These are phyloP conservation scores for Elaphurus davidianus DNA, from an alignment of 2,113 vertebrate genomes.

Conservation along the genomic window DNA sequence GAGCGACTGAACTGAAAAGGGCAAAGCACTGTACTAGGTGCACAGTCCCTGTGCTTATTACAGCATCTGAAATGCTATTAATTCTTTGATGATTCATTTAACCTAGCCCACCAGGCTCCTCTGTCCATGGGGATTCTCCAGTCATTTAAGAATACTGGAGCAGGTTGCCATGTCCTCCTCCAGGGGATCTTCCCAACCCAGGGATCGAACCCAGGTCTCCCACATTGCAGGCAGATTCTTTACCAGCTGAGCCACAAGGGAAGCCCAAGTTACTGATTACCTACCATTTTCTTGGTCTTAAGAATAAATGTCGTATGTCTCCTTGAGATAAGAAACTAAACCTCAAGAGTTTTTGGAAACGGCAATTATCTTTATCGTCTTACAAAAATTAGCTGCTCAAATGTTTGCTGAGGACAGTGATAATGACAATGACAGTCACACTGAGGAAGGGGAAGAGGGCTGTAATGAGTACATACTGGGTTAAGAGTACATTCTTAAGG, in stretches of 20 bases:
- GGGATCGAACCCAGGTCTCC: rapidly evolving
- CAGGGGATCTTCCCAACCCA: background rate
- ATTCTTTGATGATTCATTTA: background rate
- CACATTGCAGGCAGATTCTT: background rate
- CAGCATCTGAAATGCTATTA: background rate
- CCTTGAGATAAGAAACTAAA: background rate
- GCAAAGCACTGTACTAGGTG: background rate
- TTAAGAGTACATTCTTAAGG: background rate
- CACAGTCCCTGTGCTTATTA: background rate
- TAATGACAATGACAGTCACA: background rate
- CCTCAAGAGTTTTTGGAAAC: background rate
- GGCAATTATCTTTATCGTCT: background rate
- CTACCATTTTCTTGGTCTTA: background rate
- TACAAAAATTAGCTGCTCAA: background rate
- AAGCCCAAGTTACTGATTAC: background rate
- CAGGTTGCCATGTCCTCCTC: background rate
- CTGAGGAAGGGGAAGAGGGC: background rate
- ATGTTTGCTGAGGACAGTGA: background rate
- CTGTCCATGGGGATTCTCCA: background rate
- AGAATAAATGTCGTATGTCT: background rate
- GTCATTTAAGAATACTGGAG: background rate
- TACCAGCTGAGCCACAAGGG: background rate
- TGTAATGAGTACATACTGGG: background rate
- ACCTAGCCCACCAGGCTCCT: background rate
- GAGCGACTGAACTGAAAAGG: background rate